Percentiles rank a stretch among this genome's conserved stretches.
Conservation (phyloP, 2,888 invertebrate species). For the Tetropium fuscum region DNA sequence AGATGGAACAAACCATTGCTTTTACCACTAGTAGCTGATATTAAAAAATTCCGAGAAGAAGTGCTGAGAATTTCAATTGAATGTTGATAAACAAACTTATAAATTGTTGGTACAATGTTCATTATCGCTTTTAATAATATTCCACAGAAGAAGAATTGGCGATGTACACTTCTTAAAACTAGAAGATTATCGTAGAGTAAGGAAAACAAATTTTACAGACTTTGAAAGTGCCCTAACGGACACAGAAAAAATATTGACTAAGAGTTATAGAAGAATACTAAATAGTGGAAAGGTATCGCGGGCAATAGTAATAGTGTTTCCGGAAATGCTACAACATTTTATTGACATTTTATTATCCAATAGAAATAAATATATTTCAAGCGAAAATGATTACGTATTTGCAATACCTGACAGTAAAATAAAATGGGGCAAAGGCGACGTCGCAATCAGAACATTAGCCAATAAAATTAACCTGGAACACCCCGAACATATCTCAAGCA, state of each 20-base stretch:
- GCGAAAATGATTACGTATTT: conserved; percentile 10
- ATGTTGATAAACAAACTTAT: conserved; percentile 23
- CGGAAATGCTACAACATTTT: not conserved
- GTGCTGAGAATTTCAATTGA: not conserved
- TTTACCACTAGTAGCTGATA: conserved; percentile 7
- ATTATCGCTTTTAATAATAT: conserved; percentile 36
- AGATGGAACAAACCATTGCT: conserved; percentile 10
- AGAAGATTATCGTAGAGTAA: not conserved
- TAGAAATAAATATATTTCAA: conserved; percentile 7
- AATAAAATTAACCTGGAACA: not conserved
- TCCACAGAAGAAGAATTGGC: conserved; percentile 35
- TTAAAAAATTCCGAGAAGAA: conserved; percentile 1
- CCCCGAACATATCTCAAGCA: not conserved
- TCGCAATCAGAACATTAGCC: not conserved
- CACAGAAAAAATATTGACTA: conserved; percentile 3
- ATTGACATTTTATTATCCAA: conserved; percentile 2
- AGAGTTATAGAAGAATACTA: not conserved
- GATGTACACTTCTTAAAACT: conserved; percentile 14
- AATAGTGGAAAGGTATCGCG: conserved; percentile 7
- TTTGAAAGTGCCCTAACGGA: conserved; percentile 5
- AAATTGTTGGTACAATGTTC: conserved; percentile 30
- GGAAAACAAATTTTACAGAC: not conserved
- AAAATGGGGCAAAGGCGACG: conserved; percentile 4
- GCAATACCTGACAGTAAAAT: conserved; percentile 8
- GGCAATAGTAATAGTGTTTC: conserved; percentile 6